Evolutionary conservation across 2,113 vertebrate species (phyloP), one percentile per base, ranked within the genome.

Genomic region (Loxodonta africana): DNA sequence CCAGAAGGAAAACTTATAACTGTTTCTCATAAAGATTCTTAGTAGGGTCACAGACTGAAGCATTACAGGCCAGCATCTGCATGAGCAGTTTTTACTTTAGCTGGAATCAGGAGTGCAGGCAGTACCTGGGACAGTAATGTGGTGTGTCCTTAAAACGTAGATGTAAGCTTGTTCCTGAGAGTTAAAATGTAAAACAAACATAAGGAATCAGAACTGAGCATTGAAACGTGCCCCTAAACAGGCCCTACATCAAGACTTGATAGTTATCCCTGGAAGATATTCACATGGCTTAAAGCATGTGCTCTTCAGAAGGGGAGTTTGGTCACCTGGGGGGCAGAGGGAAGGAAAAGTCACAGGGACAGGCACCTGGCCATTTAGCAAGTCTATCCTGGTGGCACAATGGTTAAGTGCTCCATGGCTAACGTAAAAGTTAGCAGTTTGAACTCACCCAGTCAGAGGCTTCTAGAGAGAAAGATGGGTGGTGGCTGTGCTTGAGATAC

Each of bases 161-260:
- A 87, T 92, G 76, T 57, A 76, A 96, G n/a, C 76, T 63, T n/a
- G 23, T 21, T 7, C 15, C n/a, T 85, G 89, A 74, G 37, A 93
- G 80, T 83, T 46, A 62, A 86, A 93, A 60, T 74, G 30, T 21
- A 53, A 95, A 62, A 74, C 44, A 83, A 74, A 69, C 26, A 46
- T 4, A 73, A 63, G 21, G 23, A 86, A 17, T 77, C 51, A 77
- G 33, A 10, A 10, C 2, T 44, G 28, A 96, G 62, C 67, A 78
- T 74, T 83, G 28, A 73, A 57, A 90, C 86, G 44, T 63, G 95
- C 37, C 9, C n/a, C 62, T 86, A 48, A 76, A 62, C 2, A 69
- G 33, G 53, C 41, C 37, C 28, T 62, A 62, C 33, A 5, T 41
- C 65, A 73, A 85, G 86, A n/a, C 2, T 1, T 94, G 18, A 48